Base-by-base conservation (phyloP, 2,113 vertebrate genomes). In the Vicugna pacos region DNA sequence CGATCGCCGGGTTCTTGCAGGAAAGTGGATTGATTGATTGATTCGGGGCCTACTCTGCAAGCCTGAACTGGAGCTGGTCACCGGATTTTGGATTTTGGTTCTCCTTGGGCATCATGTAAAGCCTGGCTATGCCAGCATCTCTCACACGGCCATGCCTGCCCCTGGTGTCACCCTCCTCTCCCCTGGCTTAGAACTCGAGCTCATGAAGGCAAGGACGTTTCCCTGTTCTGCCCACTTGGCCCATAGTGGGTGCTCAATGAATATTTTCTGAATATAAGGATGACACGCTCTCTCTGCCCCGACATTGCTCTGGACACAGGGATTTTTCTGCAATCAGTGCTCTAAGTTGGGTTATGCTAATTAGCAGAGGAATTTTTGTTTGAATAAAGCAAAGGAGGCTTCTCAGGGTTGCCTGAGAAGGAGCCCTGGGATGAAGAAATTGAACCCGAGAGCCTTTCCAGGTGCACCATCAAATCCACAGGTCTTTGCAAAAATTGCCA, bases 121-220 rank as follows among this genome's bases (percentile, higher is more conserved):
- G 35, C 50, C 64, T 17, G 15, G 42, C 1, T 2, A 1, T 24
- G 32, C 2, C 12, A 8, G 28, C 4, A 1, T 26, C 35, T 46
- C 11, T 92, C 62, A 12, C 0, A 0, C 1, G 42, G 8, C 17
- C 0, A 1, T 20, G 9, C 28, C 56, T 1, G 9, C 2, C 8
- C 13, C n/a, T 14, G 12, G 6, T 35, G 80, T 17, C 48, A 14
- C 26, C 7, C 2, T n/a, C 7, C 35, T 67, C 26, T 62, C 22
- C 15, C 28, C 30, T n/a, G 3, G 56, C 13, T 62, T 6, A 28
- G 76, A 10, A 30, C 17, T 42, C 11, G 54, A 64, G 6, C 67
- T 60, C 32, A 2, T 7, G 7, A 50, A 5, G n/a, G 24, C n/a
- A 46, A 56, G 26, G 14, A 26, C 4, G 1, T 42, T 38, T 48